These are phyloP conservation scores for Oreonectes daqikongensis DNA, from an alignment of 2,797 vertebrate genomes.

Conservation along the genomic window DNA sequence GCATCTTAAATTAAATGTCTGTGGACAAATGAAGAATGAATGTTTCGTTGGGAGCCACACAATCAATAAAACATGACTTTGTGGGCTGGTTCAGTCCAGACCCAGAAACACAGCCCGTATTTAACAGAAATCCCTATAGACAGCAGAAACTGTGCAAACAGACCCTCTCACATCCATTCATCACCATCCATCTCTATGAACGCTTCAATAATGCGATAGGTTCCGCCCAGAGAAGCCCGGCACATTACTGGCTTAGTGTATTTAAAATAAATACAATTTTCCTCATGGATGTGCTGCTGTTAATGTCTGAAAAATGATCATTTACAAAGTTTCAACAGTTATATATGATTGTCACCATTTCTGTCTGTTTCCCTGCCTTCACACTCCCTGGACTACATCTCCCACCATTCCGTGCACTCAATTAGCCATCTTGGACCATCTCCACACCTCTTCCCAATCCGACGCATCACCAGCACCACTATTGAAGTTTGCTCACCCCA, in stretches of 20 bases:
- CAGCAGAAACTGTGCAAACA: constrained; percentile 1
- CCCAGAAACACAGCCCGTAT: constrained; percentile 43
- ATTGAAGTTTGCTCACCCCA: too few species aligned
- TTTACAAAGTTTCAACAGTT: too few species aligned
- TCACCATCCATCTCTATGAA: constrained; percentile 35
- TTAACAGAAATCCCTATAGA: constrained; percentile 54
- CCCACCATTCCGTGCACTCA: too few species aligned
- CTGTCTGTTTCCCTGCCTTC: too few species aligned
- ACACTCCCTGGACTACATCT: too few species aligned
- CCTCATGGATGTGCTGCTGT: neutral
- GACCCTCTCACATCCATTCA: constrained; percentile 13
- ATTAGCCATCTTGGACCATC: too few species aligned
- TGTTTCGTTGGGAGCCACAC: constrained; percentile 38
- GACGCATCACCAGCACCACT: too few species aligned
- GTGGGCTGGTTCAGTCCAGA: constrained; percentile 18
- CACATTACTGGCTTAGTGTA: constrained; percentile 40
- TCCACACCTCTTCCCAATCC: too few species aligned
- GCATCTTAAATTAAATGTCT: constrained; percentile 37
- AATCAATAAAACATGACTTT: constrained; percentile 25
- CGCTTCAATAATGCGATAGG: constrained; percentile 43
- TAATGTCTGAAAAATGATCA: too few species aligned
- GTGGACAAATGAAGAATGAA: constrained; percentile 50
- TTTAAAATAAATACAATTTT: neutral
- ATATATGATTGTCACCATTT: too few species aligned
- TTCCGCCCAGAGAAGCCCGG: constrained; percentile 7